Percentiles rank a stretch among this genome's conserved stretches.
Evolutionary conservation across 2,113 vertebrate species (phyloP).

Genomic region (Laticauda colubrina): DNA sequence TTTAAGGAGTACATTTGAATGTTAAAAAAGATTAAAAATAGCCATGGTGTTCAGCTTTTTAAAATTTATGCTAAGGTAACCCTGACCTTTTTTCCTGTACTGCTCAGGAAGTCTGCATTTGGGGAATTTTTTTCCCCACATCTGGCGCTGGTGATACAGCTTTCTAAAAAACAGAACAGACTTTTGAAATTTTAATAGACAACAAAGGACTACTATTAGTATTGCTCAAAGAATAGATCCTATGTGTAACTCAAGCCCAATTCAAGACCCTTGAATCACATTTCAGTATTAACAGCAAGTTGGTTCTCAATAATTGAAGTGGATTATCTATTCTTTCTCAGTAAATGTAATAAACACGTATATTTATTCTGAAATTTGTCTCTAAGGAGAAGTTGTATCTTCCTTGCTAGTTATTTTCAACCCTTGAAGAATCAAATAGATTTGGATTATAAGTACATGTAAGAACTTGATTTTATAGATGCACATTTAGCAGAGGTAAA

Average conservation of each 20-base stretch:
- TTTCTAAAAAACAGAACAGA: slow-evolving; percentile 28
- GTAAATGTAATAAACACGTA: background rate
- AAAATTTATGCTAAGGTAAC: background rate
- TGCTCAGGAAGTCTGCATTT: slow-evolving; percentile 23
- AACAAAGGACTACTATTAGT: background rate
- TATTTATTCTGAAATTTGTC: no score
- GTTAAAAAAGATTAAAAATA: rapidly evolving
- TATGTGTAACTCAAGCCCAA: background rate
- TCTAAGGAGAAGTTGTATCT: background rate
- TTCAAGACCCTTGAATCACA: background rate
- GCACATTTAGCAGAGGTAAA: background rate
- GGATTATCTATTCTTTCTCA: background rate
- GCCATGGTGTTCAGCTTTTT: background rate
- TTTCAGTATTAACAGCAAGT: background rate
- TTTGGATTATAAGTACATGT: background rate
- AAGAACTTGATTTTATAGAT: background rate
- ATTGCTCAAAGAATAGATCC: background rate
- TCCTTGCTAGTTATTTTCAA: background rate
- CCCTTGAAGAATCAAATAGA: background rate
- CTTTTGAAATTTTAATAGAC: background rate
- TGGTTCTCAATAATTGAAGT: background rate
- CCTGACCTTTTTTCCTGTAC: slow-evolving; percentile 36
- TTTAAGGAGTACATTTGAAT: rapidly evolving
- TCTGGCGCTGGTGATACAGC: background rate
- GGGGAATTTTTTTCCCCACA: slow-evolving; percentile 34